Percentiles rank a stretch among this genome's conserved stretches.
These are phyloP conservation scores for Macrosiphum euphorbiae DNA, from an alignment of 2,888 invertebrate species.

Conservation along the genomic window DNA sequence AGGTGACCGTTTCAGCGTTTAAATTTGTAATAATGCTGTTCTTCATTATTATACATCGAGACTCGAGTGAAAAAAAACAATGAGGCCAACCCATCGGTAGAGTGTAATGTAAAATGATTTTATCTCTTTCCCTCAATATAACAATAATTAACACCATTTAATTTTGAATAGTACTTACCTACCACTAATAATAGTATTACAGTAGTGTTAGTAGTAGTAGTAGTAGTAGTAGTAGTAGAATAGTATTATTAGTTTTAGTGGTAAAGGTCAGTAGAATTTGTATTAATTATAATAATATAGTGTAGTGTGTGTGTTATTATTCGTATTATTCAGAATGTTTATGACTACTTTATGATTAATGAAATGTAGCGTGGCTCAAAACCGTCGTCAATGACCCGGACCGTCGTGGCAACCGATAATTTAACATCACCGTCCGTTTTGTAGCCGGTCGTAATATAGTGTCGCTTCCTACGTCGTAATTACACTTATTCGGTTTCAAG, in stretches of 20 bases:
- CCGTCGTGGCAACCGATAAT: background rate
- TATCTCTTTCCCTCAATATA: too few relatives aligned
- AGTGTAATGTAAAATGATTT: too few relatives aligned
- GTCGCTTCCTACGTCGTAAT: slow-evolving; percentile 22
- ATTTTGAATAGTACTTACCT: too few relatives aligned
- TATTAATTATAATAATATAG: background rate
- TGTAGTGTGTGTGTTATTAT: background rate
- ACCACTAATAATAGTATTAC: too few relatives aligned
- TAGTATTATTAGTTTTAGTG: background rate
- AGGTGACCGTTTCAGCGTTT: too few relatives aligned
- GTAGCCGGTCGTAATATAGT: background rate
- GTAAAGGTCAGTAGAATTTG: background rate
- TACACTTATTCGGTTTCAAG: slow-evolving; percentile 35
- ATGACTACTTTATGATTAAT: background rate
- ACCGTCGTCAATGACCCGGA: background rate
- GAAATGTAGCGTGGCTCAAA: background rate
- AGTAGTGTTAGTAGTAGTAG: too few relatives aligned
- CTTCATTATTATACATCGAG: too few relatives aligned
- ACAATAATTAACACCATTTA: too few relatives aligned
- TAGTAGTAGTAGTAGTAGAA: background rate
- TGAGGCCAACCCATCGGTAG: too few relatives aligned
- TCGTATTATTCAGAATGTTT: background rate
- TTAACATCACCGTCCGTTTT: slow-evolving; percentile 17
- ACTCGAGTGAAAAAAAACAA: too few relatives aligned
- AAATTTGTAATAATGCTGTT: too few relatives aligned